These are phyloP conservation scores for Cynopterus sphinx DNA, from an alignment of 2,797 vertebrate genomes.

Conservation along the genomic window DNA sequence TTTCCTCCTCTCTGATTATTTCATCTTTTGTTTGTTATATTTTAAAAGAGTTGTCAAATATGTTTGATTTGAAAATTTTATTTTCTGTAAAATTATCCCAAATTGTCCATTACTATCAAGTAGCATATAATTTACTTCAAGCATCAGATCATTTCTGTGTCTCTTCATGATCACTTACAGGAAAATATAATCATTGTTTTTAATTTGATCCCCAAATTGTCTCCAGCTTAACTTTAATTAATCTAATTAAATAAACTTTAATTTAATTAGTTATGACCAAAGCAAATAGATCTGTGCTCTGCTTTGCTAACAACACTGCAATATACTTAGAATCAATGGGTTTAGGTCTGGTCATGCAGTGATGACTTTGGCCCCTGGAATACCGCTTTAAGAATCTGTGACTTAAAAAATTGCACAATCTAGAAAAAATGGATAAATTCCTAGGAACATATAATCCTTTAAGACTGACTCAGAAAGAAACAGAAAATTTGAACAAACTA, in stretches of 20 bases:
- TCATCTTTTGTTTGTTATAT: neutral
- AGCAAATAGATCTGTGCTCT: neutral
- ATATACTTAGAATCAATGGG: neutral
- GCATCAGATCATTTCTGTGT: neutral
- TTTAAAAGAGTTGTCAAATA: neutral
- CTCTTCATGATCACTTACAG: neutral
- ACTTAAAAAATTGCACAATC: neutral
- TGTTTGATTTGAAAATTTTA: neutral
- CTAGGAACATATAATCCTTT: neutral
- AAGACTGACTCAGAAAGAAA: neutral
- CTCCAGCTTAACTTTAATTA: neutral
- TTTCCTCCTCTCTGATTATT: neutral
- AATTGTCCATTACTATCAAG: neutral
- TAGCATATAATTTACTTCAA: neutral
- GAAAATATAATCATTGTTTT: slow-evolving; percentile 30
- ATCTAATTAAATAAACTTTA: slow-evolving; percentile 16
- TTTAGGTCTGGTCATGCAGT: neutral
- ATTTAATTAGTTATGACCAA: neutral
- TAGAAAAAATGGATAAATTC: neutral
- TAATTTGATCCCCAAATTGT: neutral
- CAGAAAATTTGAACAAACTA: neutral
- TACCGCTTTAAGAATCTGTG: neutral
- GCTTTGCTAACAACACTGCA: neutral
- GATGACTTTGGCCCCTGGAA: neutral
- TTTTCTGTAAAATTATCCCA: slow-evolving; percentile 29